Base-by-base conservation (phyloP, 2,888 invertebrate genomes). In the Cryptus armator region DNA sequence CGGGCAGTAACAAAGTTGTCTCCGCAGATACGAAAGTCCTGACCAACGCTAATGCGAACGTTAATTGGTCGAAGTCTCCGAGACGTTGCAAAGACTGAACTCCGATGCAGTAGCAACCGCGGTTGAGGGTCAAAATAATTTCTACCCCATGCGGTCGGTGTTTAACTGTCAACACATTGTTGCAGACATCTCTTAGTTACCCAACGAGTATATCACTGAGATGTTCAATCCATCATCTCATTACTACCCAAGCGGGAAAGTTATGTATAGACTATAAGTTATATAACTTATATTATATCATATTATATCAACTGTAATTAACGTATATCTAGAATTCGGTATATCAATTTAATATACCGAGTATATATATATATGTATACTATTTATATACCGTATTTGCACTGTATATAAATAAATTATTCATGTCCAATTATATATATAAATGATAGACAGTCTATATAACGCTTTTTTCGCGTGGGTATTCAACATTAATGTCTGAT, bases 1-100 rank as follows among this genome's bases (percentile, higher is more conserved):
- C 10, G 10, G 9, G 1, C 24, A 1, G 56, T 14, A 14, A 29
- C 46, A 37, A 48, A 75, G 64, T 32, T 24, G 48, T 5, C 32
- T 48, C n/a, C 62, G 44, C 48, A 37, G 37, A 75, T 48, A 16
- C 37, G 37, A 37, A 48, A 7, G 48, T 19, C 19, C 43, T 10
- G 48, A 24, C 19, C 24, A 81, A 70, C 76, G 68, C 67, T 76
- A 77, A 82, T 82, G 70, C 77, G 7, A 37, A 76, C 43, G 66
- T n/a, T 64, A 75, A 75, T 75, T 64, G 62, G 48, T 48, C 29
- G 53, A 64, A 62, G 48, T 64, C 48, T 64, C 46, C 16, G n/a
- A 29, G 12, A 14, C 53, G 7, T 32, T 64, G 10, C 9, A 10
- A 56, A n/a, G 46, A 56, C 24, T 12, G 24, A 29, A 53, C 37